phyloP scores from a whole-genome alignment of 2,113 vertebrate species.

The Cynocephalus volans region DNA sequence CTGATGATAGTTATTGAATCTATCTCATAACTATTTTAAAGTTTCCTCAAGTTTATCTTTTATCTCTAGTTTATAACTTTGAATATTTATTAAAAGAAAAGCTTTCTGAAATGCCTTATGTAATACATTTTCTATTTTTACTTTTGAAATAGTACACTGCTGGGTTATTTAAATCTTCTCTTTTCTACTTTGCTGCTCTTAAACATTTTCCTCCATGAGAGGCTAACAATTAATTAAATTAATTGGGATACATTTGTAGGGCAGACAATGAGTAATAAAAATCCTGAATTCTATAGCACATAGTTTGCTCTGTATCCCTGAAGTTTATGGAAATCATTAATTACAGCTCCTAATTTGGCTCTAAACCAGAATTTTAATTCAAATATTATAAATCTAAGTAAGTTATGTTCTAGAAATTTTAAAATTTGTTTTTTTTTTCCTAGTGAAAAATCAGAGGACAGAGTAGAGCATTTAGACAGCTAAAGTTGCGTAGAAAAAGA shows the following conservation, averaged over 20 bases:
- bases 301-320: conserved; percentile 20
- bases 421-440: conserved; percentile 15
- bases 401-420: conserved; percentile 28
- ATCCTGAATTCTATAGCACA: conserved; percentile 14
- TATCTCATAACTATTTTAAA: not conserved
- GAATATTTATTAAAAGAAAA: conserved; percentile 21
- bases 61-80: conserved; percentile 47
- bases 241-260: conserved; percentile 39
- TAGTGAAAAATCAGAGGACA: not conserved
- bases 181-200: conserved; percentile 23
- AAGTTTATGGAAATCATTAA: conserved; percentile 64
- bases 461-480: not conserved
- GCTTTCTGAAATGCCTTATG: conserved; percentile 44
- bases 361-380: not conserved
- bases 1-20: not conserved
- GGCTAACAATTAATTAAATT: conserved; percentile 50
- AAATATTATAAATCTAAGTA: not conserved
- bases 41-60: conserved; percentile 35
- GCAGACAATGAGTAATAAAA: conserved; percentile 20
- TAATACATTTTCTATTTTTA: conserved; percentile 48
- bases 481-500: not conserved
- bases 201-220: conserved; percentile 49
- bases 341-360: conserved; percentile 42
- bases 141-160: not conserved
- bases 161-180: conserved; percentile 58